Base-by-base conservation (phyloP, 1,140 invertebrate species). In the Cyphomyrmex costatus region DNA sequence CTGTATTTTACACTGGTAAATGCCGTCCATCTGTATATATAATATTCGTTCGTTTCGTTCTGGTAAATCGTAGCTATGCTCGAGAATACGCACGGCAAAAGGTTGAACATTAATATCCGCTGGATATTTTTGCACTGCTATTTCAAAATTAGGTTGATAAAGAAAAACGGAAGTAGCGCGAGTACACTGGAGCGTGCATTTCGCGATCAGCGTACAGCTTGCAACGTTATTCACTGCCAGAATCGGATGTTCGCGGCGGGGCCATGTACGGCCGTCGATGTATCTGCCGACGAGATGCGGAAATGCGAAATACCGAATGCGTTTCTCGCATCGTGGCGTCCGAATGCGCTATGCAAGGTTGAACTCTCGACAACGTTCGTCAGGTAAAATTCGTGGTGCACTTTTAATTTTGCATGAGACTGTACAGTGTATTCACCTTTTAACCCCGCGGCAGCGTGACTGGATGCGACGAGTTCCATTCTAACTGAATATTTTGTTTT, bases 111-210 rank as follows among this genome's bases (percentile, higher is more conserved):
- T 27, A 27, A 56, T 73, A 56, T 73, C 36, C 4, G 27, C 42
- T 16, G 36, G 36, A 61, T 83, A 74, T 74, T 83, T 60, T 83
- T 8, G 6, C 21, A 33, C 42, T 53, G 46, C 2, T 53, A 78
- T 85, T 27, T 10, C 51, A 14, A 24, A 85, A 89, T 89, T 78
- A 51, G 33, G 60, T 88, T 88, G 66, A 88, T 89, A 78, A 88
- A 79, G 49, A 84, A 33, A 73, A 84, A 19, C 16, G 30, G 30
- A 56, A 51, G 16, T 36, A 19, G 56, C 6, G 12, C 12, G 12
- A 24, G 8, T 27, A 30, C 74, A 70, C 2, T 14, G 33, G 21
- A 30, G 8, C 68, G 30, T 88, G n/a, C 66, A 88, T 88, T 85
- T 61, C 58, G 16, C 74, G 53, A 89, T 89, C 88, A 88, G 58